Base-by-base conservation (phyloP, 2,888 invertebrate genomes). In the Drosophila neotestacea region DNA sequence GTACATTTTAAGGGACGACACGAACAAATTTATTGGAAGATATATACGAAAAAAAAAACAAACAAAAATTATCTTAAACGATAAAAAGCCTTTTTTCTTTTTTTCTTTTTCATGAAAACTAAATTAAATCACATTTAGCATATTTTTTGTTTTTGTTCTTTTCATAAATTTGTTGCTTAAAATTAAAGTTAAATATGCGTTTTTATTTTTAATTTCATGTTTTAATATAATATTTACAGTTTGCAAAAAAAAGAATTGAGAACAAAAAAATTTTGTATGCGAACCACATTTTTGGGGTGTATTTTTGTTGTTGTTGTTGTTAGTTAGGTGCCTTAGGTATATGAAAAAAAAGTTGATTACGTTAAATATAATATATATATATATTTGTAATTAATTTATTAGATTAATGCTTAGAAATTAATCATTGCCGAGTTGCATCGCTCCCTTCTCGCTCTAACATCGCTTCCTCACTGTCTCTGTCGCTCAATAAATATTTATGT, bases 111-210 rank as follows among this genome's bases (percentile, higher is more conserved):
- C 67, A 79, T 65, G 73, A 81, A 78, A 84, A 81, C 73, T 84
- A 84, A 84, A 84, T 80, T 84, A 84, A 84, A 84, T 84, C 84
- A 84, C 84, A 84, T 85, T 83, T 76, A 84, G 84, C 84, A 72
- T 76, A 78, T 82, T 50, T 48, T 13, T 58, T 22, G 51, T 22
- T 48, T 22, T 22, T 22, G 22, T 22, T 22, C 22, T 22, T 22
- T 22, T 51, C 32, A 48, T 34, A 39, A 67, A 46, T 67, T 64
- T 65, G 42, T 55, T 50, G 36, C 58, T 70, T 79, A 77, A 27
- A 60, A 4, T 59, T 62, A 58, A 13, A 50, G 6, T 27, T 59
- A 30, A 41, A 27, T 41, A 13, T 58, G 42, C 16, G 13, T 27
- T 48, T 22, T 32, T 1, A 34, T 55, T 7, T 30, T 46, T 55